Evolutionary conservation across 2,888 invertebrate genomes (phyloP), one percentile per base, ranked within the genome.

Genomic region (Cecidostiba fungosa): DNA sequence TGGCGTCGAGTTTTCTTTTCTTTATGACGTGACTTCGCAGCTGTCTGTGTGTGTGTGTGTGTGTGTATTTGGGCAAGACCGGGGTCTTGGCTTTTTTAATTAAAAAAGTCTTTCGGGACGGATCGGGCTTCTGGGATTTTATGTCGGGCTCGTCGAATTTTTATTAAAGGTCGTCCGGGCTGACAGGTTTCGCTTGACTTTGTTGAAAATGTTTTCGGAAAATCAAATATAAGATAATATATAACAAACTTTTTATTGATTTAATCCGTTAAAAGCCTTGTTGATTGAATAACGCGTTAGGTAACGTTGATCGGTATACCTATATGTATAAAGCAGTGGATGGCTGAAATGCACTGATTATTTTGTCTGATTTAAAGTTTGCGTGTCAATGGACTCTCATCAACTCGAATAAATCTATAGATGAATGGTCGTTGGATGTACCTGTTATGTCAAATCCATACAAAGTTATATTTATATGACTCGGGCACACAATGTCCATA

Each of bases 31-130:
- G 59, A 10, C 8, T 59, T 59, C 59, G 59, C 23, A 23, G 23
- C 29, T 26, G n/a, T 76, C 16, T 69, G 26, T 66, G 32, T 29
- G 47, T 76, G 14, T 26, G n/a, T 76, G 23, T 69, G 26, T 66
- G 32, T 29, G 47, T 76, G 14, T 26, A 50, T 76, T 43, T 76
- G 47, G 26, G 16, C 23, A 16, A 26, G 47, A 10, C 39, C 12
- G 14, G 19, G 16, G 50, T 29, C 50, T 76, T 29, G 19, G 43
- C 29, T 50, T 77, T 77, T 77, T 77, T 77, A 77, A 77, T 77
- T 77, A 77, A 77, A 74, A 74, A 32, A 59, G n/a, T 59, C 29
- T 14, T 77, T 59, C n/a, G 32, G 8, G 32, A 23, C 43, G 3
- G 1, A 76, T 76, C 47, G 5, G 26, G 29, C 50, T 50, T 50